These are phyloP conservation scores for Bombyx mori DNA, from an alignment of 1,140 invertebrate species.

Conservation along the genomic window DNA sequence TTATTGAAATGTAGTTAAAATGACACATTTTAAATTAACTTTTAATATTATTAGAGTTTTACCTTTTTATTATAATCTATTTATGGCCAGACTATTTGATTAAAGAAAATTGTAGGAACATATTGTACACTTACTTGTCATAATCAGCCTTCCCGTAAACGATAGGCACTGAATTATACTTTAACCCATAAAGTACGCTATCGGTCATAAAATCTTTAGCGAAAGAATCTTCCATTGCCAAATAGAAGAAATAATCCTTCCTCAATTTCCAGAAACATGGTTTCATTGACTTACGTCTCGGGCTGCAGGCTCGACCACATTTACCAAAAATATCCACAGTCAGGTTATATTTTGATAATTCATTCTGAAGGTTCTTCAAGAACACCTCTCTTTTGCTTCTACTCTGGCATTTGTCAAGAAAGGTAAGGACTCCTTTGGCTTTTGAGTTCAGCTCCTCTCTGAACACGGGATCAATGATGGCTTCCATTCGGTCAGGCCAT, in stretches of 20 bases:
- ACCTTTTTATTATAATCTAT: too few species aligned
- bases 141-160: conserved; percentile 64
- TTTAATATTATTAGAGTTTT: too few species aligned
- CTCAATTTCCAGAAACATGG: conserved; percentile 60
- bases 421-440: conserved; percentile 71
- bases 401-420: conserved; percentile 76
- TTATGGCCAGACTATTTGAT: too few species aligned
- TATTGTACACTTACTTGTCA: conserved; percentile 18
- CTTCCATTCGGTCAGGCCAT: conserved; percentile 36
- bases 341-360: conserved; percentile 56
- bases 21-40: too few species aligned
- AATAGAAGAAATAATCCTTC: conserved; percentile 76
- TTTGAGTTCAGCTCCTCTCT: conserved; percentile 35
- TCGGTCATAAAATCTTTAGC: conserved; percentile 75
- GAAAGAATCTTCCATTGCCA: conserved; percentile 78
- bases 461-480: conserved; percentile 15
- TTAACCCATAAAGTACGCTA: conserved; percentile 68
- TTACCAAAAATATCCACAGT: conserved; percentile 77
- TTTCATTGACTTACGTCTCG: conserved; percentile 25
- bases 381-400: conserved; percentile 72
- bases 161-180: conserved; percentile 65
- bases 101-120: background rate
- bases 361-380: conserved; percentile 70
- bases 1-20: too few species aligned
- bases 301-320: conserved; percentile 67